phyloP scores from a whole-genome alignment of 1,140 invertebrate genomes.

The Antheraea mylitta region DNA sequence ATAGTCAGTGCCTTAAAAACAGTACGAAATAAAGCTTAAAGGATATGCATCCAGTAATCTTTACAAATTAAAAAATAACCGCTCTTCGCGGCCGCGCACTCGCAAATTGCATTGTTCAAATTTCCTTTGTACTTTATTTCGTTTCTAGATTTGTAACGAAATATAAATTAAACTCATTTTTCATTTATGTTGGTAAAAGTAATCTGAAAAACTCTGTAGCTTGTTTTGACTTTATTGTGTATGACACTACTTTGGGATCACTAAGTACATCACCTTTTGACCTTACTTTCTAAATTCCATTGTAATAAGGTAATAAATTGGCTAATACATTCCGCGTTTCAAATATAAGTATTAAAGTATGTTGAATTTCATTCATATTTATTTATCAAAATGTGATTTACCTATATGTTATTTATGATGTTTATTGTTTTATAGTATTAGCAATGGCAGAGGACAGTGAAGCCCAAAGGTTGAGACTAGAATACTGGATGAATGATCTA shows the following conservation, averaged over 20 bases:
- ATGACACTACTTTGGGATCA: background rate
- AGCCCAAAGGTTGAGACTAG: slow-evolving; percentile 73
- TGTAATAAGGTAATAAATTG: background rate
- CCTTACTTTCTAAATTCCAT: background rate
- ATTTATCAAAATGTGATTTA: background rate
- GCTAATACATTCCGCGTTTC: background rate
- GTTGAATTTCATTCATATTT: background rate
- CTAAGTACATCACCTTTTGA: background rate
- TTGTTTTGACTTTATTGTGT: background rate
- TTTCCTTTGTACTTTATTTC: too few species aligned
- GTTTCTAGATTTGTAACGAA: too few species aligned
- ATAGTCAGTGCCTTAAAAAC: too few species aligned
- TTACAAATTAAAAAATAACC: too few species aligned
- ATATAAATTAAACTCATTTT: too few species aligned
- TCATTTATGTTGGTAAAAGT: too few species aligned
- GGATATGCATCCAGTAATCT: too few species aligned
- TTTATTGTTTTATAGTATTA: slow-evolving; percentile 36
- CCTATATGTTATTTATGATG: background rate
- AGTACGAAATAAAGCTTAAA: too few species aligned
- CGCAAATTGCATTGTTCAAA: too few species aligned
- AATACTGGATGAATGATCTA: slow-evolving; percentile 86
- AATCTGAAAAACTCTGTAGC: too few species aligned
- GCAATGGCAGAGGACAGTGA: slow-evolving; percentile 55
- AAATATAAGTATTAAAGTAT: background rate
- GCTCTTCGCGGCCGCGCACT: too few species aligned